A percentile compares a stretch with the other conserved stretches of the same genome.
Evolutionary conservation across 1,140 invertebrate genomes (phyloP).

Genomic region (Megalopta genalis): DNA sequence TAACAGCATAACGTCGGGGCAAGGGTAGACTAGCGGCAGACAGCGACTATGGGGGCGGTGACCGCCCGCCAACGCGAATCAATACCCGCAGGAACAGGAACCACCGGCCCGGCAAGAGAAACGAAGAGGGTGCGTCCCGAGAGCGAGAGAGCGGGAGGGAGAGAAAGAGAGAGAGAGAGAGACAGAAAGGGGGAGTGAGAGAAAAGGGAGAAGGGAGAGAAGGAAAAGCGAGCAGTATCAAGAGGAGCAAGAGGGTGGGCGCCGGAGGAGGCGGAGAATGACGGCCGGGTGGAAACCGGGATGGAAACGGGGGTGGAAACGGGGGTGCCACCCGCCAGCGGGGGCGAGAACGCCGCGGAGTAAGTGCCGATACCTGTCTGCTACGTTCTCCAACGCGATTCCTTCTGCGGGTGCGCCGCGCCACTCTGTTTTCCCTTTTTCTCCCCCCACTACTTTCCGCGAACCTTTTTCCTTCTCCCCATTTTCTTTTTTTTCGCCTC

Average conservation of each 20-base stretch:
- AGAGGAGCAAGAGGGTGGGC: slow-evolving; percentile 54
- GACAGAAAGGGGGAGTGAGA: slow-evolving; percentile 35
- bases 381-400: slow-evolving; percentile 20
- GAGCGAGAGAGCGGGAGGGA: slow-evolving; percentile 59
- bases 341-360: slow-evolving; percentile 27
- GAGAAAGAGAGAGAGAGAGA: slow-evolving; percentile 58
- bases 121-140: slow-evolving; percentile 55
- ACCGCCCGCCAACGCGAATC: slow-evolving; percentile 80
- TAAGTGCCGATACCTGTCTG: slow-evolving; percentile 47
- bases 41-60: slow-evolving; percentile 78
- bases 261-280: slow-evolving; percentile 49
- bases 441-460: no score
- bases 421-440: no score
- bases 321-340: neutral
- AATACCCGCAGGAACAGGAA: slow-evolving; percentile 81
- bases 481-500: neutral
- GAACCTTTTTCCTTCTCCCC: no score
- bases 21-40: slow-evolving; percentile 79
- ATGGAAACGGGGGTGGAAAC: neutral
- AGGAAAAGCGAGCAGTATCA: slow-evolving; percentile 70
- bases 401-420: slow-evolving; percentile 13
- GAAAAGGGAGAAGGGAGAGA: neutral
- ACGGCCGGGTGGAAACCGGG: slow-evolving; percentile 40
- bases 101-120: slow-evolving; percentile 71
- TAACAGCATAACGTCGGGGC: slow-evolving; percentile 68